These are phyloP conservation scores for Oscheius sp. DNA, from an alignment of 2,888 invertebrate species.

Conservation along the genomic window DNA sequence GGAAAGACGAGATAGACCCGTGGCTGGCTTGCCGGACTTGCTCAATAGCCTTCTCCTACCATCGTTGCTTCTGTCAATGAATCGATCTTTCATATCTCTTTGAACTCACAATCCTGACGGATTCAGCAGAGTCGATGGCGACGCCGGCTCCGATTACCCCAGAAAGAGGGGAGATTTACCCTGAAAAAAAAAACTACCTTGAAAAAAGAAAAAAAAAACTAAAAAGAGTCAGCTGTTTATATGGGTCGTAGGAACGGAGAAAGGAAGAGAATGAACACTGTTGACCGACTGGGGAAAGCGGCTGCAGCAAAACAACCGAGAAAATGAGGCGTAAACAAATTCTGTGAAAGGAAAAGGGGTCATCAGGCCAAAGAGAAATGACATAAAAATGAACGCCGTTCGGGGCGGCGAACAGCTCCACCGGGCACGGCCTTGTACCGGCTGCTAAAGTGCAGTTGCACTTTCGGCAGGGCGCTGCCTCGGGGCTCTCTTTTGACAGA, in stretches of 20 bases:
- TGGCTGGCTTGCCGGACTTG: slow-evolving; percentile 10
- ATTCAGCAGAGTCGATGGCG: slow-evolving; percentile 15
- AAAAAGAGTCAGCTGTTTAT: not conserved
- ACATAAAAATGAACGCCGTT: slow-evolving; percentile 19
- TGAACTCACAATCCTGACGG: not conserved
- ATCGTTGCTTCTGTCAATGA: slow-evolving; percentile 13
- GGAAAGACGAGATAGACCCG: slow-evolving; percentile 21
- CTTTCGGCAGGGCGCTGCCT: slow-evolving; percentile 5
- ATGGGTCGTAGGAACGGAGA: slow-evolving; percentile 10
- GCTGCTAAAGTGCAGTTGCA: slow-evolving; percentile 18
- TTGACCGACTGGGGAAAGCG: not conserved
- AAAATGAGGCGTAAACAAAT: not conserved
- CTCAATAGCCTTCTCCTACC: slow-evolving; percentile 25
- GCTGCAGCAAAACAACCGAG: not conserved
- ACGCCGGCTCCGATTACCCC: slow-evolving; percentile 24
- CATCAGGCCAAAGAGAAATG: slow-evolving; percentile 1
- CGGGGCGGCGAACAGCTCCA: slow-evolving; percentile 19
- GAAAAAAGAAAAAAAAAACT: not conserved
- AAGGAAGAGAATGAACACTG: not conserved
- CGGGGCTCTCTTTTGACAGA: too few species aligned
- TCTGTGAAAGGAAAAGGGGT: not conserved
- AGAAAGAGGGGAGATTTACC: not conserved
- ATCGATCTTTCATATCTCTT: not conserved
- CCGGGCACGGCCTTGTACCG: slow-evolving; percentile 12
- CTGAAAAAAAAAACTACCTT: too few species aligned